phyloP scores from a whole-genome alignment of 2,888 invertebrate genomes.

The Tachystola acroxantha region DNA sequence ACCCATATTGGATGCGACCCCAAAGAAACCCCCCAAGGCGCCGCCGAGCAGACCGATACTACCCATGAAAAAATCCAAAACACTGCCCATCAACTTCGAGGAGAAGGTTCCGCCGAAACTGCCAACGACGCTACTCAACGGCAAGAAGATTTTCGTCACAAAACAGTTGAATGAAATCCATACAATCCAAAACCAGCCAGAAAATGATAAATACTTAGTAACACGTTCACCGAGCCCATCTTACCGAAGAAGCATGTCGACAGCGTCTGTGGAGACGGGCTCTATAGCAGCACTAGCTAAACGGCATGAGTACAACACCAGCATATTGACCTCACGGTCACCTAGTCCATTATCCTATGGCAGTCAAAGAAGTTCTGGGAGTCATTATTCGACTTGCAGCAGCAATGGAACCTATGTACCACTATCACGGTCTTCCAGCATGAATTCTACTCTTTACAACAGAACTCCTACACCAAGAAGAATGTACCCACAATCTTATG shows the following conservation, averaged over 20 bases:
- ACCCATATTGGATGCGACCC: constrained; percentile 56
- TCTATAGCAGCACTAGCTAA: constrained; percentile 69
- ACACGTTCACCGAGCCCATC: constrained; percentile 59
- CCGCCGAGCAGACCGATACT: constrained; percentile 55
- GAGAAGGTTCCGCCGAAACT: constrained; percentile 54
- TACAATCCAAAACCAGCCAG: constrained; percentile 42
- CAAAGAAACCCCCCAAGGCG: constrained; percentile 65
- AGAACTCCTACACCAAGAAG: constrained; percentile 80
- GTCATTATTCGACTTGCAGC: constrained; percentile 70
- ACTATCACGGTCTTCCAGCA: constrained; percentile 61
- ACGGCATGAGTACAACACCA: constrained; percentile 52
- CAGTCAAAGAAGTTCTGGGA: constrained; percentile 56
- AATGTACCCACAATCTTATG: constrained; percentile 81
- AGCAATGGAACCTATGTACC: constrained; percentile 64
- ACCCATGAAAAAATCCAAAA: constrained; percentile 67
- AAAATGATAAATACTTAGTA: constrained; percentile 45
- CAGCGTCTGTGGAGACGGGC: constrained; percentile 64
- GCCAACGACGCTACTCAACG: constrained; percentile 42
- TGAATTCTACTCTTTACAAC: constrained; percentile 54
- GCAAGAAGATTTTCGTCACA: constrained; percentile 58
- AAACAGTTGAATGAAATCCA: constrained; percentile 67
- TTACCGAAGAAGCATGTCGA: constrained; percentile 57
- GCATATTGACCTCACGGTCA: constrained; percentile 67
- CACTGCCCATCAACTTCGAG: constrained; percentile 65
- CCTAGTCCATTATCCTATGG: constrained; percentile 76